Conservation (phyloP, 2,888 invertebrate genomes). For the Agonopterix heracliana region DNA sequence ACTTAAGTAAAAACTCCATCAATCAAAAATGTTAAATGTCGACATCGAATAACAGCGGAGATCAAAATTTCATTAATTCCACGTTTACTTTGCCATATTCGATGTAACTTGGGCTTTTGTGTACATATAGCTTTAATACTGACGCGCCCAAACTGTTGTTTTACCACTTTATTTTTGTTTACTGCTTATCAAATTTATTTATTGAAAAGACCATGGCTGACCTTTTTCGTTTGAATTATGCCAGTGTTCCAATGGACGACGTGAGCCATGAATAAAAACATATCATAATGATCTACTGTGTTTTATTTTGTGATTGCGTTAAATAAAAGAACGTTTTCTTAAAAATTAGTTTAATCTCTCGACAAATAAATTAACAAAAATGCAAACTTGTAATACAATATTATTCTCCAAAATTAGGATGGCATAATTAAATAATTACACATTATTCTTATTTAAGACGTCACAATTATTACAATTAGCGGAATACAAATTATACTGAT, state of each 20-base stretch:
- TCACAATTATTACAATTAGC: conserved; percentile 42
- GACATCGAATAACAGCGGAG: conserved; percentile 13
- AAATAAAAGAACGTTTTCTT: conserved; percentile 38
- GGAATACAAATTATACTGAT: conserved; percentile 48
- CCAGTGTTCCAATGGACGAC: conserved; percentile 64
- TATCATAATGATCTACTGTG: conserved; percentile 23
- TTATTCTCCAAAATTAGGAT: conserved; percentile 49
- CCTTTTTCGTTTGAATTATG: conserved; percentile 70
- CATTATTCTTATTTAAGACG: conserved; percentile 35
- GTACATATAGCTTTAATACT: conserved; percentile 57
- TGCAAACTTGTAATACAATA: conserved; percentile 50
- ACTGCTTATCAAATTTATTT: conserved; percentile 42
- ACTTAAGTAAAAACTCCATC: conserved; percentile 24
- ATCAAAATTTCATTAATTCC: conserved; percentile 1
- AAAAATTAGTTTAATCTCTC: conserved; percentile 72
- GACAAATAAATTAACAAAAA: conserved; percentile 72
- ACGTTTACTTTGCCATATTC: conserved; percentile 32
- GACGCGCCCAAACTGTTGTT: conserved; percentile 34
- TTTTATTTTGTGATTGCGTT: conserved; percentile 14
- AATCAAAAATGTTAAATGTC: not conserved
- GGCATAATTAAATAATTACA: conserved; percentile 59
- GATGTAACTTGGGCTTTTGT: conserved; percentile 38
- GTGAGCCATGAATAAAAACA: conserved; percentile 55
- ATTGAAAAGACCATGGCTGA: conserved; percentile 57
- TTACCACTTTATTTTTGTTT: conserved; percentile 33